These are phyloP conservation scores for Eurytoma californica DNA, from an alignment of 2,888 invertebrate genomes.

Conservation along the genomic window DNA sequence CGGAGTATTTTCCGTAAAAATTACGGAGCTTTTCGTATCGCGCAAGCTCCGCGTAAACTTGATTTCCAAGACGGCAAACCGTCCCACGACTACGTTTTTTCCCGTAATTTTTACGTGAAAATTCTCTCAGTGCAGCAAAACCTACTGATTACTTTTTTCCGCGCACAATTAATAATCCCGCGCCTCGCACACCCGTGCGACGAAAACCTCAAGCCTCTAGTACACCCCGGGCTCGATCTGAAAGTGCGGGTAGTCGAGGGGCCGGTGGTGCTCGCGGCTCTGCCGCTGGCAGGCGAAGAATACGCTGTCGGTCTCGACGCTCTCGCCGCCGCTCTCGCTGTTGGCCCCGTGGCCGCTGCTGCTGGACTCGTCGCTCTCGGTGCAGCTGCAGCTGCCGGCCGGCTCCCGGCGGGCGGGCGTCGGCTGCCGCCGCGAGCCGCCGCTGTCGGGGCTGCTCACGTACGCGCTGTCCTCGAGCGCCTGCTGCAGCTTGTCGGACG, in stretches of 20 bases:
- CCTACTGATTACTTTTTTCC: no score
- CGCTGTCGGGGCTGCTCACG: constrained; percentile 86
- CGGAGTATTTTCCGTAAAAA: no score
- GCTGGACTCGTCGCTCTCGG: constrained; percentile 82
- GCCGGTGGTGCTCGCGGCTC: constrained; percentile 15
- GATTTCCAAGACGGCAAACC: no score
- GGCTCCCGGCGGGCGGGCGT: constrained; percentile 65
- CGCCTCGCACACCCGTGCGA: no score
- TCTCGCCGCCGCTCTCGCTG: constrained; percentile 92
- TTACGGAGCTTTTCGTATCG: no score
- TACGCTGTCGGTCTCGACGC: constrained; percentile 90
- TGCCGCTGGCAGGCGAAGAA: constrained; percentile 79
- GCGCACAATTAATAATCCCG: no score
- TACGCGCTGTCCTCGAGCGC: constrained; percentile 84
- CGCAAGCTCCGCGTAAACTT: no score
- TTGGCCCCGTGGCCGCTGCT: constrained; percentile 79
- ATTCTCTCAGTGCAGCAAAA: no score
- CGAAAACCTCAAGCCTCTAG: no score
- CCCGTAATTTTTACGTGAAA: no score
- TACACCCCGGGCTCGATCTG: constrained; percentile 35
- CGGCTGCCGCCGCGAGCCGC: constrained; percentile 69
- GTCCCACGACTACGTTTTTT: no score
- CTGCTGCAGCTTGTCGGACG: constrained; percentile 46
- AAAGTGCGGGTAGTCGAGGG: constrained; percentile 32
- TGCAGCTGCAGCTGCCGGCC: constrained; percentile 77